Evolutionary conservation across 2,888 invertebrate species (phyloP).

Genomic region (Latrodectus elegans): DNA sequence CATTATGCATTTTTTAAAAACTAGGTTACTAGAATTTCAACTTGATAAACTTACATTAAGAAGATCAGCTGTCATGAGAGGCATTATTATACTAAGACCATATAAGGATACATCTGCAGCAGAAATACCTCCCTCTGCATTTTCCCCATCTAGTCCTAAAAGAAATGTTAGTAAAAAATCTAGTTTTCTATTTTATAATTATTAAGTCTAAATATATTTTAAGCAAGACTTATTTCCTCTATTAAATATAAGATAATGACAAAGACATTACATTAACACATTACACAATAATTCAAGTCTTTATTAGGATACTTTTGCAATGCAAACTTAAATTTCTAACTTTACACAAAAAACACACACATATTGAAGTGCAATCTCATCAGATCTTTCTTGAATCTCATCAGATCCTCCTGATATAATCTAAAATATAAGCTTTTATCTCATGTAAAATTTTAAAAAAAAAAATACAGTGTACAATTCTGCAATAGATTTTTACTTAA

Average conservation of each 20-base stretch:
- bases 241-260: not conserved
- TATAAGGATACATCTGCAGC: slow-evolving; percentile 81
- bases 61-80: slow-evolving; percentile 83
- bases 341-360: too few species aligned
- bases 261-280: not conserved
- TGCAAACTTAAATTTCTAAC: too few species aligned
- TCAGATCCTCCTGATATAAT: too few species aligned
- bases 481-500: too few species aligned
- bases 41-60: slow-evolving; percentile 75
- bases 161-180: not conserved
- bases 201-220: not conserved
- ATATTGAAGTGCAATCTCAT: too few species aligned
- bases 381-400: too few species aligned
- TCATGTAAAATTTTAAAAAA: too few species aligned
- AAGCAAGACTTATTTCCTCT: not conserved
- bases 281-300: too few species aligned
- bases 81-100: slow-evolving; percentile 83
- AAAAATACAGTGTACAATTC: too few species aligned
- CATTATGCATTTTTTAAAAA: not conserved
- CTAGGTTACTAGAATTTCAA: not conserved
- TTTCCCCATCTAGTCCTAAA: slow-evolving; percentile 38
- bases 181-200: too few species aligned
- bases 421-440: too few species aligned
- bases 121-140: slow-evolving; percentile 40
- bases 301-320: too few species aligned